phyloP scores from a whole-genome alignment of 2,113 vertebrate genomes.

The Hystrix brachyura region DNA sequence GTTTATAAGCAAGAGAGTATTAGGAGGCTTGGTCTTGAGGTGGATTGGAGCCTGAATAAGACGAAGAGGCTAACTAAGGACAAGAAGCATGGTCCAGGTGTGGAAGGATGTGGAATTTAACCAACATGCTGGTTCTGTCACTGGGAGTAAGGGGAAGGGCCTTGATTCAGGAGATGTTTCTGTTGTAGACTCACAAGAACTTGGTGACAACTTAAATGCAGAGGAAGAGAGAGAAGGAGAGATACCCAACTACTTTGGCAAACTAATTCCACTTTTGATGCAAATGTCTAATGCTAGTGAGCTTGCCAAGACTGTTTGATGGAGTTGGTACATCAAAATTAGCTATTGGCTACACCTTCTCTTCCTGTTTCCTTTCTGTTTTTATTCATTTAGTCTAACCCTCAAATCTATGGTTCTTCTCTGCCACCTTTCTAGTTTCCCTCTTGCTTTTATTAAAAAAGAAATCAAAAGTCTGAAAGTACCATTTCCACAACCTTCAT shows the following conservation, averaged over 20 bases:
- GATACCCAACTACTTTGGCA: constrained; percentile 44
- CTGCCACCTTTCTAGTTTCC: not conserved
- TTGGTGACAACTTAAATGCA: not conserved
- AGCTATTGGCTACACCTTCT: not conserved
- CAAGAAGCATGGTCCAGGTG: not conserved
- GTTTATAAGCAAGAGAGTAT: not conserved
- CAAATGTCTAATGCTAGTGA: not conserved
- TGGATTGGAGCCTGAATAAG: not conserved
- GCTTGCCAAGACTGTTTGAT: not conserved
- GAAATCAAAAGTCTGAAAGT: constrained; percentile 48
- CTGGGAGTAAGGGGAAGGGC: not conserved
- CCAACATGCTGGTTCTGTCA: not conserved
- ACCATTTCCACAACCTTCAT: not conserved
- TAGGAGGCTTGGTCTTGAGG: not conserved
- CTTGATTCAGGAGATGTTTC: constrained; percentile 37
- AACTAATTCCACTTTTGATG: constrained; percentile 19
- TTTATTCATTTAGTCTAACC: constrained; percentile 37
- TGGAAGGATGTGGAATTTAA: constrained; percentile 25
- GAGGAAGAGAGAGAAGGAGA: not conserved
- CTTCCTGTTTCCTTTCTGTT: not conserved
- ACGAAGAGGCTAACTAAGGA: not conserved
- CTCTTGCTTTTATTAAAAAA: constrained; percentile 50
- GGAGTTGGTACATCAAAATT: not conserved
- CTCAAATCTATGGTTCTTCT: not conserved
- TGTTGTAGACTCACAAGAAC: not conserved